phyloP scores from a whole-genome alignment of 2,113 vertebrate species.

The Semicossyphus pulcher region DNA sequence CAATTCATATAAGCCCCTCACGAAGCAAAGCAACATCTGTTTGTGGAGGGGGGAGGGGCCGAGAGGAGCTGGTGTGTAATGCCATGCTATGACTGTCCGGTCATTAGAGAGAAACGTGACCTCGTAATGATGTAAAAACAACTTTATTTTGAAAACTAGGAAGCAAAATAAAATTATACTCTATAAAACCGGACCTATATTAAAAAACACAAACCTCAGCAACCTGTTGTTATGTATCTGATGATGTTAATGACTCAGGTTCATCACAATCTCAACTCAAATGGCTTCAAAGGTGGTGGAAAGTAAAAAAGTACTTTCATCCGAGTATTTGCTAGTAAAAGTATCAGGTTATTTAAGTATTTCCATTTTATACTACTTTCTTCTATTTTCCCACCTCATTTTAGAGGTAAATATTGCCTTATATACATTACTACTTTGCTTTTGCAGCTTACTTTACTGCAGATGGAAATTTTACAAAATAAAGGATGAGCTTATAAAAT shows the following conservation, averaged over 20 bases:
- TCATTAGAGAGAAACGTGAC: slow-evolving; percentile 64
- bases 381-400: neutral
- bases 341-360: neutral
- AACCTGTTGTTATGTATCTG: too few relatives aligned
- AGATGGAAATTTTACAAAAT: too few relatives aligned
- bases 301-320: neutral
- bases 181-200: neutral
- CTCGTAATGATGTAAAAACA: slow-evolving; percentile 19
- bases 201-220: neutral
- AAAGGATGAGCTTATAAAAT: too few relatives aligned
- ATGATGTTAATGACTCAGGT: too few relatives aligned
- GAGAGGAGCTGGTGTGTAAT: slow-evolving; percentile 46
- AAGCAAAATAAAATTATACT: slow-evolving; percentile 3
- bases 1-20: slow-evolving; percentile 67
- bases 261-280: neutral
- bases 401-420: too few relatives aligned
- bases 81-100: slow-evolving; percentile 39
- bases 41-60: slow-evolving; percentile 50
- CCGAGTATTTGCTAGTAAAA: too few relatives aligned
- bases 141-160: slow-evolving; percentile 7
- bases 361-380: neutral
- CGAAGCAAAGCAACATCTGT: slow-evolving; percentile 74
- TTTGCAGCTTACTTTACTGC: too few relatives aligned
- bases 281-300: neutral
- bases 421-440: too few relatives aligned